Percentiles rank a stretch among this genome's conserved stretches.
These are phyloP conservation scores for Tanypteryx hageni DNA, from an alignment of 2,888 invertebrate genomes.

Conservation along the genomic window DNA sequence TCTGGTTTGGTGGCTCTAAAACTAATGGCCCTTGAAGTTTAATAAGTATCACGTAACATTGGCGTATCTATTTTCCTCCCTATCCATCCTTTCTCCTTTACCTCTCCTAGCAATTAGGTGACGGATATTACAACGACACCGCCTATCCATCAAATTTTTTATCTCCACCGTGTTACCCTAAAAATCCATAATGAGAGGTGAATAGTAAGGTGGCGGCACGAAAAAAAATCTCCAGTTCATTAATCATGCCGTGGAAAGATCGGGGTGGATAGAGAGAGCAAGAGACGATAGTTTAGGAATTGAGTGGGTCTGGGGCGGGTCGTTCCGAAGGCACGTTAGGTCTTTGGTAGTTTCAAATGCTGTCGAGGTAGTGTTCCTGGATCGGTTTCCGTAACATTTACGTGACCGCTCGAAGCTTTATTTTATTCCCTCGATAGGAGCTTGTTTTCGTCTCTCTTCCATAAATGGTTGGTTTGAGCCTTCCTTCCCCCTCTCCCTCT, in stretches of 20 bases:
- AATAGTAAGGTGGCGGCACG: not conserved
- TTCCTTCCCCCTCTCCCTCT: not conserved
- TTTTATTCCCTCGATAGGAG: slow-evolving; percentile 14
- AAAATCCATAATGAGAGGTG: slow-evolving; percentile 10
- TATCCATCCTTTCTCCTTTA: not conserved
- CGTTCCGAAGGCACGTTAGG: not conserved
- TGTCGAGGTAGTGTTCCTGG: not conserved
- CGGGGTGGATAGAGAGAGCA: not conserved
- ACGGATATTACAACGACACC: not conserved
- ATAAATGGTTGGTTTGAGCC: not conserved
- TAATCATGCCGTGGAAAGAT: not conserved
- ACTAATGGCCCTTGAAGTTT: slow-evolving; percentile 13
- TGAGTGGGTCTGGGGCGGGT: not conserved
- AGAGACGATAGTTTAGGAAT: not conserved
- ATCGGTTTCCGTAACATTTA: not conserved
- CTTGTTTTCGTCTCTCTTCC: slow-evolving; percentile 18
- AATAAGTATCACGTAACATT: slow-evolving; percentile 5
- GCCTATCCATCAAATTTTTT: slow-evolving; percentile 28
- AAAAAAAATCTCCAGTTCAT: not conserved
- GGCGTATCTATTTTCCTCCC: not conserved
- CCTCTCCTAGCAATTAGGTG: slow-evolving; percentile 14
- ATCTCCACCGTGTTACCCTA: not conserved
- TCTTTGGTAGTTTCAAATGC: slow-evolving; percentile 8
- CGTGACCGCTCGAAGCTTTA: slow-evolving; percentile 14
- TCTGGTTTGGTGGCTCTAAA: not conserved